Evolutionary conservation across 2,113 vertebrate genomes (phyloP).

Genomic region (Acanthisitta chloris): DNA sequence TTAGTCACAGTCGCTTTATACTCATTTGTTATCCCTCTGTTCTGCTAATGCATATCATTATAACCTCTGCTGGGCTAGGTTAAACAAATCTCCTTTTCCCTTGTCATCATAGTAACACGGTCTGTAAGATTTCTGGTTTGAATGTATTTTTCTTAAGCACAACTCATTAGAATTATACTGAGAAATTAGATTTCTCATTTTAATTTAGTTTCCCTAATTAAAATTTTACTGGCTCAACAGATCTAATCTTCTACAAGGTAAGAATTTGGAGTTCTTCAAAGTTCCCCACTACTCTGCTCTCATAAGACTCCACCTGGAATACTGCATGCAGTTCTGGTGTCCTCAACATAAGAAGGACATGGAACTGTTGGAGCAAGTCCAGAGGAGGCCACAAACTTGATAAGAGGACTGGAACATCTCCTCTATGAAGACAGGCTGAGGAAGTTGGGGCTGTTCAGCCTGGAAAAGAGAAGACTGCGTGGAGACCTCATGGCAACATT

Average conservation of each 20-base stretch:
- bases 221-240: not conserved
- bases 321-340: no score
- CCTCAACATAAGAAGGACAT: no score
- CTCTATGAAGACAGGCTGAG: no score
- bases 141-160: not conserved
- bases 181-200: not conserved
- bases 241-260: not conserved
- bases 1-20: not conserved
- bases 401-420: no score
- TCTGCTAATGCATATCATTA: not conserved
- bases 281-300: no score
- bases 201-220: constrained; percentile 29
- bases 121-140: not conserved
- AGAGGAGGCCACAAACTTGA: no score
- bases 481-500: no score
- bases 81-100: not conserved
- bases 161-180: not conserved
- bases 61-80: not conserved
- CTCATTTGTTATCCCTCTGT: not conserved
- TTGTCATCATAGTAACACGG: not conserved
- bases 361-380: no score
- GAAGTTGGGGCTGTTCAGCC: no score
- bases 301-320: no score
- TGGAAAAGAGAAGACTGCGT: no score
- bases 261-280: not conserved